phyloP scores from a whole-genome alignment of 2,113 vertebrate species.

The Syngnathus scovelli region DNA sequence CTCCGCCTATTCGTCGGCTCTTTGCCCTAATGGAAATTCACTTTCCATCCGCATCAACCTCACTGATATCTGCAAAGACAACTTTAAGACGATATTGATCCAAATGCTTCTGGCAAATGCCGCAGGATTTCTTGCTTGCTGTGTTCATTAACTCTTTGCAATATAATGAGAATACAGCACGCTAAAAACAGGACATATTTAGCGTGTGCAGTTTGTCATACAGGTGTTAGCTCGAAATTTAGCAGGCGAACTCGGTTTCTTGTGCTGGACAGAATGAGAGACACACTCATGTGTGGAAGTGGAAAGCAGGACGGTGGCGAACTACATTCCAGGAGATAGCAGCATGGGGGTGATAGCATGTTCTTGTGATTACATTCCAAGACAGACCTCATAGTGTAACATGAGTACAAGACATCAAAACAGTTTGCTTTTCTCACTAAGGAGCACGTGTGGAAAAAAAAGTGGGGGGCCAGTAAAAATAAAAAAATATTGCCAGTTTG shows the following conservation, averaged over 20 bases:
- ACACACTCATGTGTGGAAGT: conserved; percentile 42
- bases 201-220: background rate
- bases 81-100: conserved; percentile 45
- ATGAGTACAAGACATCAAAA: conserved; percentile 28
- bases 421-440: conserved; percentile 34
- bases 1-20: conserved; percentile 20
- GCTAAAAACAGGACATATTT: background rate
- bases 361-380: conserved; percentile 43
- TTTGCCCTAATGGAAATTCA: conserved; percentile 32
- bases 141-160: background rate
- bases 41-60: conserved; percentile 22
- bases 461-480: too few relatives aligned
- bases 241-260: conserved; percentile 25
- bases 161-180: too few relatives aligned
- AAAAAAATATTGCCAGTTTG: too few relatives aligned
- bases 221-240: conserved; percentile 28
- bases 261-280: conserved; percentile 34
- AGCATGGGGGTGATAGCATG: conserved; percentile 32
- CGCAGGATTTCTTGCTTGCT: conserved; percentile 13
- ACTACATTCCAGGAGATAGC: conserved; percentile 60
- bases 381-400: conserved; percentile 36
- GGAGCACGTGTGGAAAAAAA: background rate
- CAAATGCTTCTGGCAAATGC: conserved; percentile 27
- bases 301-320: conserved; percentile 32
- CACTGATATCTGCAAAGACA: conserved; percentile 42